These are phyloP conservation scores for Phengaris arion DNA, from an alignment of 2,888 invertebrate species.

Conservation along the genomic window DNA sequence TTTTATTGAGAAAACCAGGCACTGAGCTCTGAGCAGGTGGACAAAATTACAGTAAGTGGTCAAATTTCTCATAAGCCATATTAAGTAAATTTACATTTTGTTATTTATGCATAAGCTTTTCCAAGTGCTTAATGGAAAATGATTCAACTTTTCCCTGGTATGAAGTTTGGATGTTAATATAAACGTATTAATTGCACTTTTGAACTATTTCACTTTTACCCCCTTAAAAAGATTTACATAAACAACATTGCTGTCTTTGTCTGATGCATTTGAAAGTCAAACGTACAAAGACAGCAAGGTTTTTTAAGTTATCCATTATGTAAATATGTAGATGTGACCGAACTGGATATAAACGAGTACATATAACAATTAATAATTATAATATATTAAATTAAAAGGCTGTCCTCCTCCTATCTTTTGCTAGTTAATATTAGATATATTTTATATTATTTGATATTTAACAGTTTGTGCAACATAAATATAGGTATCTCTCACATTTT, in stretches of 20 bases:
- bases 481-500: neutral
- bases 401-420: too few relatives aligned
- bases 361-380: too few relatives aligned
- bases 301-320: too few relatives aligned
- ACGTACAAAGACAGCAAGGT: too few relatives aligned
- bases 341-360: too few relatives aligned
- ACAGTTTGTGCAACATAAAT: neutral
- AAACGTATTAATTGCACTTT: neutral
- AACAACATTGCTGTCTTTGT: too few relatives aligned
- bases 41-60: conserved; percentile 27
- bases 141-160: neutral
- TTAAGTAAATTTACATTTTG: conserved; percentile 23
- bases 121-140: conserved; percentile 6
- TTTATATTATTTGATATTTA: neutral
- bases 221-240: too few relatives aligned
- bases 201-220: neutral
- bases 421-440: too few relatives aligned
- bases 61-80: conserved; percentile 18
- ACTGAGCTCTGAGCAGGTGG: conserved; percentile 26
- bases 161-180: neutral
- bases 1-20: conserved; percentile 22
- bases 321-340: too few relatives aligned
- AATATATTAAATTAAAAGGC: too few relatives aligned
- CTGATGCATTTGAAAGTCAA: too few relatives aligned
- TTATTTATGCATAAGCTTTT: conserved; percentile 18